Base-by-base conservation (phyloP, 2,888 invertebrate genomes). In the Orthonevra nobilis region DNA sequence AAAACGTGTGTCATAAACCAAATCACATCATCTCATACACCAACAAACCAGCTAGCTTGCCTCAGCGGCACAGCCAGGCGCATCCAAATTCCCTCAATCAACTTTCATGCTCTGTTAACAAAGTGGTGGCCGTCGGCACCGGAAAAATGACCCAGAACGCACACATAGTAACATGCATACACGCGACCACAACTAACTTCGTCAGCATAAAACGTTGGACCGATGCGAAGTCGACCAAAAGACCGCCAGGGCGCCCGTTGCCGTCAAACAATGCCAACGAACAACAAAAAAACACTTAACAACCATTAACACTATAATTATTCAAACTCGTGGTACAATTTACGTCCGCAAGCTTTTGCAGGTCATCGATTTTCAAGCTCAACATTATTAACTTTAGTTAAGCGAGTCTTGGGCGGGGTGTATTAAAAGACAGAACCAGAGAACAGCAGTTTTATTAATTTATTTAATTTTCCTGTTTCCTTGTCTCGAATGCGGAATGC, bases 251-350 rank as follows among this genome's bases (percentile, higher is more conserved):
- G 10, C n/a, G n/a, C n/a, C n/a, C n/a, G n/a, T n/a, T n/a, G n/a
- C n/a, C n/a, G 1, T 7, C 28, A 56, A 42, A 30, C 20, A 23
- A 23, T 3, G 32, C 0, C 17, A 50, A 32, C 10, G 9, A 26
- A 20, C 5, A 7, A 12, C 9, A 60, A 38, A 48, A 46, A 50
- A 50, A 48, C 69, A 60, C 58, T 69, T 60, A 69, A 69, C 69
- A 60, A 40, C 58, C 58, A 68, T 68, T 58, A 68, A 44, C 58
- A 40, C 38, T 46, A 58, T 58, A 68, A 69, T 69, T 69, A 69
- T 69, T 69, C 69, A 58, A 69, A 69, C 60, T 69, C 34, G 40
- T 42, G 69, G 60, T 69, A 60, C 40, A 60, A 69, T 66, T 66
- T 66, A 68, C 38, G 58, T 58, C 30, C 58, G 68, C 40, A 48